phyloP scores from a whole-genome alignment of 64 coral and sea anemone species.

The Pocillopora damicornis region DNA sequence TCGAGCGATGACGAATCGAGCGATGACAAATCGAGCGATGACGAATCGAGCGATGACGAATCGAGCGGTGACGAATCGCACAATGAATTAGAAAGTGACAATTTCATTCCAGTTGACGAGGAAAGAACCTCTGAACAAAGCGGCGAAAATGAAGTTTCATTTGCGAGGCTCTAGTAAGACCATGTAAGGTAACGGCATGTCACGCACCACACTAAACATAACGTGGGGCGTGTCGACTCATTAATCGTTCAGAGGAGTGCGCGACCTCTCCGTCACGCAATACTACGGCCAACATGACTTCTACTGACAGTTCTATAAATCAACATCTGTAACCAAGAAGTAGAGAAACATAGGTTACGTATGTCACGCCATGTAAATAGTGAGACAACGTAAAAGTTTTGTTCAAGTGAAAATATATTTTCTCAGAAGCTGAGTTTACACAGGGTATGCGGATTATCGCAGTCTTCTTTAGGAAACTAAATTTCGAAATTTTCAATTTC shows the following conservation, averaged over 20 bases:
- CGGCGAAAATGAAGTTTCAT: not conserved
- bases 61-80: too few relatives aligned
- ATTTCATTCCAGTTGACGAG: constrained; percentile 3
- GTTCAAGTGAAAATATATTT: not conserved
- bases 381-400: not conserved
- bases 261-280: not conserved
- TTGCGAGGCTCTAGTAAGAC: constrained; percentile 6
- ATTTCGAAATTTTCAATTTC: not conserved
- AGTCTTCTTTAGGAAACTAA: not conserved
- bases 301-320: not conserved
- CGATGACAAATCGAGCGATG: too few relatives aligned
- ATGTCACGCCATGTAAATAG: not conserved
- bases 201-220: not conserved
- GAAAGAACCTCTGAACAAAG: constrained; percentile 3
- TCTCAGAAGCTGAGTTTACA: not conserved
- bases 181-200: not conserved
- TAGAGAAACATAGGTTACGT: not conserved
- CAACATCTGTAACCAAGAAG: not conserved
- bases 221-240: too few relatives aligned
- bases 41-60: too few relatives aligned
- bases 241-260: not conserved
- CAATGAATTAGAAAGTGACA: not conserved
- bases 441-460: not conserved
- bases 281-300: not conserved
- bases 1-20: too few relatives aligned